Evolutionary conservation across 1,140 invertebrate species (phyloP).

Genomic region (Temnothorax longispinosus): DNA sequence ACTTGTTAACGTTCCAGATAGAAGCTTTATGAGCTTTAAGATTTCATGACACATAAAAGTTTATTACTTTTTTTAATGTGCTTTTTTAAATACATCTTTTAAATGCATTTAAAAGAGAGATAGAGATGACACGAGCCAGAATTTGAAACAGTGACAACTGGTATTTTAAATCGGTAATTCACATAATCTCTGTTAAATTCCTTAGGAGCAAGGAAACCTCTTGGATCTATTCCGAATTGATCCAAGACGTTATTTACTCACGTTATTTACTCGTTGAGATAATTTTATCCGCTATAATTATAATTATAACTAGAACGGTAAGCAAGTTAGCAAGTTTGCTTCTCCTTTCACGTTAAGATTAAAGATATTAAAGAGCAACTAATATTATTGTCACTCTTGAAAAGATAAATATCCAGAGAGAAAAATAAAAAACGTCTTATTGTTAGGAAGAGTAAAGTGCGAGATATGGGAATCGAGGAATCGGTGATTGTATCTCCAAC

Average conservation of each 20-base stretch:
- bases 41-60: not conserved
- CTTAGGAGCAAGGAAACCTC: not conserved
- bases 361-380: too few species aligned
- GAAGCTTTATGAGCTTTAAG: not conserved
- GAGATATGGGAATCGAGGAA: not conserved
- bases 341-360: too few species aligned
- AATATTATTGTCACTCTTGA: not conserved
- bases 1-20: not conserved
- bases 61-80: not conserved
- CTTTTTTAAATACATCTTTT: not conserved
- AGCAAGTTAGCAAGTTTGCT: too few species aligned
- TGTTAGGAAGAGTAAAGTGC: not conserved
- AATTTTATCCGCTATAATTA: not conserved
- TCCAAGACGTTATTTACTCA: not conserved
- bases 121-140: not conserved
- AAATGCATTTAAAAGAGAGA: not conserved
- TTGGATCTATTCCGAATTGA: not conserved
- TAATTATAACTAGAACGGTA: not conserved
- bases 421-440: not conserved
- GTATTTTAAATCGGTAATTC: not conserved
- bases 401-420: not conserved
- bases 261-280: not conserved
- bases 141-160: not conserved
- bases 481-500: slow-evolving; percentile 1
- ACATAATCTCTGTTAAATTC: not conserved